A percentile compares a stretch with the other conserved stretches of the same genome.
Conservation (phyloP, 2,797 vertebrate species). For the Tenualosa ilisha region DNA sequence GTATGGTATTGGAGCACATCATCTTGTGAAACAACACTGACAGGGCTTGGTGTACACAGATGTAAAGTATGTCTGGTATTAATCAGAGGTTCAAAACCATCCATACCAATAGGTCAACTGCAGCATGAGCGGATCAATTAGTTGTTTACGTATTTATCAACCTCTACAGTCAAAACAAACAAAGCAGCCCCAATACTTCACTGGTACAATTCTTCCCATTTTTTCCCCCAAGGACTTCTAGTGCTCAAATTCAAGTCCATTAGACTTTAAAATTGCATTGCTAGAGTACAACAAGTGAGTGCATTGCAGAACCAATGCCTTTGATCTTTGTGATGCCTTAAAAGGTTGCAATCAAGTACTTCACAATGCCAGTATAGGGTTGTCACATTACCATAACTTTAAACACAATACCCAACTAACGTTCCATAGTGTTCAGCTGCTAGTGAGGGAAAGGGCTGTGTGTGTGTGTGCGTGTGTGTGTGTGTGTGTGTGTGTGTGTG, state of each 20-base stretch:
- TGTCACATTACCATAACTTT: too few species aligned
- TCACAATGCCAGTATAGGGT: too few species aligned
- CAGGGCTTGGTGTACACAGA: too few species aligned
- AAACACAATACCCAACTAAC: too few species aligned
- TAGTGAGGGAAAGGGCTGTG: too few species aligned
- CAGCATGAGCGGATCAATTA: not conserved
- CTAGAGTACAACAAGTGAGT: not conserved
- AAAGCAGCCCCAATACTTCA: not conserved
- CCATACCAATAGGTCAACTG: not conserved
- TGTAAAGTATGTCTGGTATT: too few species aligned
- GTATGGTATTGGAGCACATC: not conserved
- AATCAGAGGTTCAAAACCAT: too few species aligned
- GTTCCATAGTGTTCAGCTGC: too few species aligned
- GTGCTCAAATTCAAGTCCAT: not conserved
- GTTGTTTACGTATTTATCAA: not conserved
- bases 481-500: too few species aligned
- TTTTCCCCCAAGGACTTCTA: too few species aligned
- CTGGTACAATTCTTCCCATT: not conserved
- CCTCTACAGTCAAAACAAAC: not conserved
- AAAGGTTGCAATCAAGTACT: not conserved
- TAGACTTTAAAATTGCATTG: not conserved
- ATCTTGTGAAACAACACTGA: not conserved
- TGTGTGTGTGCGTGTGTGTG: too few species aligned
- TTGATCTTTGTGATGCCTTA: not conserved
- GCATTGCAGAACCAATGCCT: not conserved